Percentiles rank a stretch among this genome's conserved stretches.
These are phyloP conservation scores for Nibea coibor DNA, from an alignment of 2,113 vertebrate genomes.

Conservation along the genomic window DNA sequence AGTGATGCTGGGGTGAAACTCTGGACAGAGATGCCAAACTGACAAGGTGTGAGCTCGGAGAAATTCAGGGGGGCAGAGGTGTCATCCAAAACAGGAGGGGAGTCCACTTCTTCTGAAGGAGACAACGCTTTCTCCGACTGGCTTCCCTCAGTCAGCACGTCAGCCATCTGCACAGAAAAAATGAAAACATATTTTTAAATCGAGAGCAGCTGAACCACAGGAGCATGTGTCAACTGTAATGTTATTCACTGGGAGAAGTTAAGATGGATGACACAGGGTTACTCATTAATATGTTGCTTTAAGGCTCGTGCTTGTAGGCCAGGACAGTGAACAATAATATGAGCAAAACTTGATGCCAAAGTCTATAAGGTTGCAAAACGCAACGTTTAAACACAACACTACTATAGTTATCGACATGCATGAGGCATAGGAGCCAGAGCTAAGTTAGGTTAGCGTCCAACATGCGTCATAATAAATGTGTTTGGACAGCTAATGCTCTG, in stretches of 20 bases:
- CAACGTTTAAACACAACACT: neutral
- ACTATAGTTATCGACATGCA: too few species aligned
- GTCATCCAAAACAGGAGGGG: neutral
- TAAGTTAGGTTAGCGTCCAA: neutral
- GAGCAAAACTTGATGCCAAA: neutral
- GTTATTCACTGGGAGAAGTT: neutral
- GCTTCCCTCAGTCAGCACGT: slow-evolving; percentile 9
- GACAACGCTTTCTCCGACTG: slow-evolving; percentile 2
- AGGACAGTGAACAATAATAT: neutral
- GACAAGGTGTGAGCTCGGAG: slow-evolving; percentile 66
- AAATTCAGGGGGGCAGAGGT: slow-evolving; percentile 66
- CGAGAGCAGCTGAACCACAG: neutral
- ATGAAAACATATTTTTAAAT: neutral
- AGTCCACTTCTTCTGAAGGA: slow-evolving; percentile 9
- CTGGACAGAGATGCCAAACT: slow-evolving; percentile 80
- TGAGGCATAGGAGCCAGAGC: neutral
- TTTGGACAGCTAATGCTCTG: neutral
- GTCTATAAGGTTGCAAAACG: neutral
- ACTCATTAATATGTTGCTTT: neutral
- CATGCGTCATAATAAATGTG: neutral
- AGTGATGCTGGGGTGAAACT: slow-evolving; percentile 74
- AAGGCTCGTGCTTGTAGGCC: too few species aligned
- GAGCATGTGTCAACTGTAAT: neutral
- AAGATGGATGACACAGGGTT: neutral
- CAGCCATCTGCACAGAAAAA: slow-evolving; percentile 48